Base-by-base conservation (phyloP, 2,113 vertebrate species). In the Orthonyx spaldingii region DNA sequence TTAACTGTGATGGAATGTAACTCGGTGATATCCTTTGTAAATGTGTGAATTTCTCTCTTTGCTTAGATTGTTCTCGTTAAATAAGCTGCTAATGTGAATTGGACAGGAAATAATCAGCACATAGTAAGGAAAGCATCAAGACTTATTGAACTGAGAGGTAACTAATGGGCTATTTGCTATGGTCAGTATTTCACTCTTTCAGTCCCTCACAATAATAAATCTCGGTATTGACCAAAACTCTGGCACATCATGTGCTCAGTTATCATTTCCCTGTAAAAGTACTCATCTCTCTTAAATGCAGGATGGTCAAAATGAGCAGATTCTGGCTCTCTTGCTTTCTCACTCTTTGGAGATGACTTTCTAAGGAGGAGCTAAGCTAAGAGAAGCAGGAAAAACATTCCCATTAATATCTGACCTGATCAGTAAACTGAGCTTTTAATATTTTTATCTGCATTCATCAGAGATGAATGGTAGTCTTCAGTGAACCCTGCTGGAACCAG, bases 41-140 rank as follows among this genome's bases (percentile, higher is more conserved):
- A 94, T 91, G 87, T 89, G 69, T 59, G 94, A 85, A 91, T 96
- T 95, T 94, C 76, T 85, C 47, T 65, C 75, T 87, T 77, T 95
- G 89, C 94, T 87, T 95, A 78, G 94, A 79, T 93, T 94, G 87
- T 93, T 94, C 93, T 94, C 92, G 91, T 96, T 95, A 96, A 96
- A 89, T 93, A 93, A 94, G 92, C 86, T 93, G 79, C 94, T 96
- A 96, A 97, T 94, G 91, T 74, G 95, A 91, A 83, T 89, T 85
- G 90, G 92, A 89, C 95, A 93, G 92, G 95, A 97, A 96, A 92
- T 87, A 96, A 92, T 87, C 85, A 91, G 91, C 77, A 77, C 72
- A 82, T 70, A 93, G 84, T 85, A 89, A 91, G 94, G 87, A 87
- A 91, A 96, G 86, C 81, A 94, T 87, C 66, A 68, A 94, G 91